Percentiles rank a stretch among this genome's conserved stretches.
phyloP scores from a whole-genome alignment of 2,113 vertebrate genomes.

The Poeciliopsis turrubarensis region DNA sequence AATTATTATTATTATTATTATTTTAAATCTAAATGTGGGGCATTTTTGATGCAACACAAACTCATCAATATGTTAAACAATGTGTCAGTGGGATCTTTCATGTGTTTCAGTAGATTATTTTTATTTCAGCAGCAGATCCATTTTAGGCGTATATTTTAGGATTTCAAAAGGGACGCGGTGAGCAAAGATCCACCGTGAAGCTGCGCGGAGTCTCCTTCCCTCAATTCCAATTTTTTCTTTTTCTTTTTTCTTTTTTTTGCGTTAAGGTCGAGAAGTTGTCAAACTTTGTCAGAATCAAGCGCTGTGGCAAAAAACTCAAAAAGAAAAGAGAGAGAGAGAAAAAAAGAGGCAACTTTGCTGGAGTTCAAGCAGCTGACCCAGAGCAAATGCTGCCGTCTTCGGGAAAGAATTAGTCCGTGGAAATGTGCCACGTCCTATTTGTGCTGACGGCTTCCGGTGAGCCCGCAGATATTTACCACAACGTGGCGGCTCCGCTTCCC shows the following conservation, averaged over 20 bases:
- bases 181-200: not conserved
- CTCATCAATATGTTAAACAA: not conserved
- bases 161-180: not conserved
- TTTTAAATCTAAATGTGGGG: too few species aligned
- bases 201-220: conserved; percentile 62
- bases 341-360: conserved; percentile 49
- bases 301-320: conserved; percentile 49
- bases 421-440: conserved; percentile 59
- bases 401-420: conserved; percentile 56
- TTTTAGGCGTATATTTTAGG: not conserved
- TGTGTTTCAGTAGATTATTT: not conserved
- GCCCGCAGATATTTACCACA: not conserved
- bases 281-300: conserved; percentile 89
- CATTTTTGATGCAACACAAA: too few species aligned
- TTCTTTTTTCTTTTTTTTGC: conserved; percentile 49
- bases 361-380: conserved; percentile 86
- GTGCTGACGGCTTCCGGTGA: not conserved
- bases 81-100: not conserved
- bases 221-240: conserved; percentile 65
- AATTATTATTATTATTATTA: too few species aligned
- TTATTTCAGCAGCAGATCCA: too few species aligned
- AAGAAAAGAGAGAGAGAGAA: conserved; percentile 41
- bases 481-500: not conserved
- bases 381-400: conserved; percentile 72
- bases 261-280: conserved; percentile 88